These are phyloP conservation scores for Ia io DNA, from an alignment of 2,113 vertebrate genomes.

Conservation along the genomic window DNA sequence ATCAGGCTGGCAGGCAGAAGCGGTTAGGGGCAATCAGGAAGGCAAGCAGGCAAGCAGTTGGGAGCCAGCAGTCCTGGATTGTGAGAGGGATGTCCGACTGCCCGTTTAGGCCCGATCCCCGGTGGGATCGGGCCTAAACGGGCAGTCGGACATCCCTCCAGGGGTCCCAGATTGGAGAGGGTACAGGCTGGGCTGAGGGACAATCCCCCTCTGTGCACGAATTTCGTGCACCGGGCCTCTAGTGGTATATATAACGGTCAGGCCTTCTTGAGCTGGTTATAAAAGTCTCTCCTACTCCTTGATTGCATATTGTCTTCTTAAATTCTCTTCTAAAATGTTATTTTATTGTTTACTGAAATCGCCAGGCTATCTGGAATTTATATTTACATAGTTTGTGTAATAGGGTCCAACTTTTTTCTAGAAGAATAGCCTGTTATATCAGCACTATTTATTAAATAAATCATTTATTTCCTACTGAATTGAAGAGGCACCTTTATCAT, in stretches of 20 bases:
- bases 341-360: background rate
- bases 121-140: no score
- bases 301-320: background rate
- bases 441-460: slow-evolving; percentile 25
- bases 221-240: no score
- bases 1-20: no score
- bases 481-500: background rate
- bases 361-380: background rate
- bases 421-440: background rate
- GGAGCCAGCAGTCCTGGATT: no score
- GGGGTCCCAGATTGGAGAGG: no score
- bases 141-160: no score
- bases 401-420: background rate
- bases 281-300: background rate
- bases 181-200: no score
- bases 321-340: background rate
- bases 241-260: background rate
- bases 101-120: no score
- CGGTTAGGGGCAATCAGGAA: no score
- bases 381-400: background rate
- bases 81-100: no score
- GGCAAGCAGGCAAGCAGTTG: no score
- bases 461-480: background rate
- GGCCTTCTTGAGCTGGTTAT: background rate
- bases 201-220: no score